Percentiles rank a stretch among this genome's conserved stretches.
Conservation (phyloP, 2,797 vertebrate species). For the Sebastes reedi region DNA sequence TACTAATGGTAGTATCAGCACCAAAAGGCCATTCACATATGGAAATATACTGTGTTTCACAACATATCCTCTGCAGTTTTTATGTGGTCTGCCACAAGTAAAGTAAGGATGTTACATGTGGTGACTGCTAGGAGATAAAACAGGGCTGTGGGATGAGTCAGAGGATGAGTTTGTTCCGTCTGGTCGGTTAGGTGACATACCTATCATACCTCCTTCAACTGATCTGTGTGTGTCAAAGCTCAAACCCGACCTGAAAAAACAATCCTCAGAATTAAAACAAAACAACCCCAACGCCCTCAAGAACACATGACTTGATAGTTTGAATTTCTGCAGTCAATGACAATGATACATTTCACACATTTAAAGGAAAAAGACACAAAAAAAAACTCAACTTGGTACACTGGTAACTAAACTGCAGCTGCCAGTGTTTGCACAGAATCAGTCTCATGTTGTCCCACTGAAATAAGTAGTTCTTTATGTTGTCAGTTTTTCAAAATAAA, state of each 20-base stretch:
- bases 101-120: neutral
- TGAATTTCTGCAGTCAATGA: neutral
- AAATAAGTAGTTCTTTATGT: neutral
- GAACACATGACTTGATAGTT: neutral
- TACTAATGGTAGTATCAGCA: neutral
- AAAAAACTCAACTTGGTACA: no score
- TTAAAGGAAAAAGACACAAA: neutral
- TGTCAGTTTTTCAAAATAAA: neutral
- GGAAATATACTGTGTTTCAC: neutral
- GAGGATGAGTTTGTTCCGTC: neutral
- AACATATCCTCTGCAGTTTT: neutral
- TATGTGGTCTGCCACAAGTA: neutral
- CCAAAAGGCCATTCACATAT: neutral
- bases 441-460: neutral
- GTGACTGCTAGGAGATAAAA: neutral
- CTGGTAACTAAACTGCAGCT: neutral
- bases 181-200: constrained; percentile 49
- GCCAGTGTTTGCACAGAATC: neutral
- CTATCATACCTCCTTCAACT: constrained; percentile 1
- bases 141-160: neutral
- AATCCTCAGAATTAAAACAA: neutral
- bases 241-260: no score
- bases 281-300: neutral
- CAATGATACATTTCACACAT: neutral
- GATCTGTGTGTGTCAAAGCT: neutral